These are phyloP conservation scores for Ariopsis seemanni DNA, from an alignment of 2,113 vertebrate genomes.

Conservation along the genomic window DNA sequence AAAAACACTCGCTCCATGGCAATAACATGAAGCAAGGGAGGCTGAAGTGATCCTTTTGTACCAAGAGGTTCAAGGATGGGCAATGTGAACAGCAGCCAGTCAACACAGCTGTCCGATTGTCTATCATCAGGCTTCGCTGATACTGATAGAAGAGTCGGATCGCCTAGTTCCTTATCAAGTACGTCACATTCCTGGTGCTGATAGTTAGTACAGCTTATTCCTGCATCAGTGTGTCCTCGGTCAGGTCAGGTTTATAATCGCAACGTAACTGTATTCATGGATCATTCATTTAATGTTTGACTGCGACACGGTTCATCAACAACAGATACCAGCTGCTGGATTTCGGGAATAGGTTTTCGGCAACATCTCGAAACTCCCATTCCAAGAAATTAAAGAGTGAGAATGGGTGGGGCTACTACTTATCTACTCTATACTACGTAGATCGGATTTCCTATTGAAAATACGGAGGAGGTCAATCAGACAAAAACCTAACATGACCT, in stretches of 20 bases:
- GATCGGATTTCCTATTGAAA: background rate
- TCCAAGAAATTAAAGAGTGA: background rate
- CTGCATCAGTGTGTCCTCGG: background rate
- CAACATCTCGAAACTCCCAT: background rate
- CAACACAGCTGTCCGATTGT: slow-evolving; percentile 25
- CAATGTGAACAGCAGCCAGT: background rate
- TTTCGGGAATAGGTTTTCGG: background rate
- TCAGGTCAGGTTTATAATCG: background rate
- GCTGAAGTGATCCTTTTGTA: background rate
- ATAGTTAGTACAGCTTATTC: slow-evolving; percentile 16
- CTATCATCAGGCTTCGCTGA: slow-evolving; percentile 3
- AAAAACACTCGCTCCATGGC: background rate
- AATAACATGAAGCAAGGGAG: background rate
- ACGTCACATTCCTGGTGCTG: slow-evolving; percentile 13
- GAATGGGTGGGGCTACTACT: background rate
- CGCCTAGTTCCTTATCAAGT: slow-evolving; percentile 15
- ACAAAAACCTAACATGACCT: slow-evolving; percentile 38
- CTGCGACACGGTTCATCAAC: background rate
- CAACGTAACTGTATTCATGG: background rate
- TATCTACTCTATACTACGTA: background rate
- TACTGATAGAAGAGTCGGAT: slow-evolving; percentile 5
- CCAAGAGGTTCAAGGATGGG: slow-evolving; percentile 32
- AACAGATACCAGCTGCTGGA: background rate
- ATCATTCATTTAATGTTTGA: background rate
- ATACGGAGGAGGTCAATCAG: slow-evolving; percentile 11